Evolutionary conservation across 2,797 vertebrate genomes (phyloP).

Genomic region (Chiroxiphia lanceolata): DNA sequence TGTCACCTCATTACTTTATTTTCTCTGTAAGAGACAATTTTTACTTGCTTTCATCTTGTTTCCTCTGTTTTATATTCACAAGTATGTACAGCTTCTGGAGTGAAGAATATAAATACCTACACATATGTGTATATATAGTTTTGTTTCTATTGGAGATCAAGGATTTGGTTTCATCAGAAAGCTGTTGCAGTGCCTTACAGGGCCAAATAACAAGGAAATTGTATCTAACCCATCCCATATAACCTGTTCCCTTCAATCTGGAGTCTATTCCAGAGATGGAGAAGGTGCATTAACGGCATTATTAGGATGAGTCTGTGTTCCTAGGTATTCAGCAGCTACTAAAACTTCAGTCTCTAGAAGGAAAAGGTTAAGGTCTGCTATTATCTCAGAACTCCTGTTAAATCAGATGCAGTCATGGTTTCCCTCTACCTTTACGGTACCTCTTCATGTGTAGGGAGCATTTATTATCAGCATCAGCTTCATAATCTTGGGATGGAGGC

Average conservation of each 20-base stretch:
- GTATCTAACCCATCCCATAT: not conserved
- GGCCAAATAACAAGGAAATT: not conserved
- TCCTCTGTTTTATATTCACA: not conserved
- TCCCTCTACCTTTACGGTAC: not conserved
- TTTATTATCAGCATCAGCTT: slow-evolving; percentile 20
- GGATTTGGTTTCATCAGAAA: not conserved
- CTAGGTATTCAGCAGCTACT: not conserved
- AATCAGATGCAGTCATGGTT: not conserved
- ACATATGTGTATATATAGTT: not conserved
- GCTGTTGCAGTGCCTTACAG: not conserved
- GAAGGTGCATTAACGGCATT: not conserved
- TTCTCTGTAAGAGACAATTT: not conserved
- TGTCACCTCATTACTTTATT: not conserved
- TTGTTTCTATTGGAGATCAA: not conserved
- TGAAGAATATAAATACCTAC: not conserved
- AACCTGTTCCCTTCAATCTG: not conserved
- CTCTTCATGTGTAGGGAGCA: not conserved
- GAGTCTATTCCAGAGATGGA: not conserved
- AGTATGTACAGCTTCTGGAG: not conserved
- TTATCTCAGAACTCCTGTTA: not conserved
- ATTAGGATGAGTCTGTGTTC: not conserved
- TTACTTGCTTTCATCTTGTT: not conserved
- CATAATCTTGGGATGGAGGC: slow-evolving; percentile 29
- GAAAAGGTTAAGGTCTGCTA: not conserved
- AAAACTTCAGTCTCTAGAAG: not conserved